Evolutionary conservation across 2,113 vertebrate species (phyloP).

Genomic region (Protobothrops flavoviridis): DNA sequence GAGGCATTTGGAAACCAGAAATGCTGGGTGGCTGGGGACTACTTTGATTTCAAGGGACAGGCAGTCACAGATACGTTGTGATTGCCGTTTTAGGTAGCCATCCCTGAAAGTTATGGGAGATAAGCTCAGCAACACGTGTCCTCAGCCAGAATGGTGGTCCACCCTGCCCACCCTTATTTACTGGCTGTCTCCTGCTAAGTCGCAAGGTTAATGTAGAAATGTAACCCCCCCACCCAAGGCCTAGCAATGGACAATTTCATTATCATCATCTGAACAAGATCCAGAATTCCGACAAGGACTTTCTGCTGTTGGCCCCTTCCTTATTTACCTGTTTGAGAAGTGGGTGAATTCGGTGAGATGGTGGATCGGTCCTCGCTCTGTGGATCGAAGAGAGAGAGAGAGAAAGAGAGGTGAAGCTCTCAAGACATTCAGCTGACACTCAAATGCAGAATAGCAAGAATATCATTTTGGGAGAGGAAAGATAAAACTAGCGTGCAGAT

Average conservation of each 20-base stretch:
- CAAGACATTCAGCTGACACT: constrained; percentile 24
- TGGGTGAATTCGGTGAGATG: constrained; percentile 71
- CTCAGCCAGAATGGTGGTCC: no score
- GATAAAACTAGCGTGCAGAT: not conserved
- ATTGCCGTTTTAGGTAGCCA: not conserved
- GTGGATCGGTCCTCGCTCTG: constrained; percentile 85
- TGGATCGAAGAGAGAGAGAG: constrained; percentile 38
- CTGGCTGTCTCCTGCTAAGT: not conserved
- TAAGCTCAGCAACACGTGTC: not conserved
- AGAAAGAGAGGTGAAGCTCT: not conserved
- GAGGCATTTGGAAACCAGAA: no score
- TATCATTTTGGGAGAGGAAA: not conserved
- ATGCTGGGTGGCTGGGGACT: not conserved
- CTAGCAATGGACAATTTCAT: not conserved
- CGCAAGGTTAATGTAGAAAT: not conserved
- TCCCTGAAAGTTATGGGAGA: not conserved
- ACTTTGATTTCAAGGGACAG: not conserved
- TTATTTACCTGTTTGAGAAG: constrained; percentile 79
- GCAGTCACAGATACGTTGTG: not conserved
- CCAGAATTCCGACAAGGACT: not conserved
- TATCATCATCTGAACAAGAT: not conserved
- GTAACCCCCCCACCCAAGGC: no score
- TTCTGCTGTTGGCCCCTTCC: not conserved
- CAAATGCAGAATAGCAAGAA: not conserved
- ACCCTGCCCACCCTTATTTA: not conserved